Percentiles rank a stretch among this genome's conserved stretches.
phyloP scores from a whole-genome alignment of 2,888 invertebrate species.

The Leucozona laternaria region DNA sequence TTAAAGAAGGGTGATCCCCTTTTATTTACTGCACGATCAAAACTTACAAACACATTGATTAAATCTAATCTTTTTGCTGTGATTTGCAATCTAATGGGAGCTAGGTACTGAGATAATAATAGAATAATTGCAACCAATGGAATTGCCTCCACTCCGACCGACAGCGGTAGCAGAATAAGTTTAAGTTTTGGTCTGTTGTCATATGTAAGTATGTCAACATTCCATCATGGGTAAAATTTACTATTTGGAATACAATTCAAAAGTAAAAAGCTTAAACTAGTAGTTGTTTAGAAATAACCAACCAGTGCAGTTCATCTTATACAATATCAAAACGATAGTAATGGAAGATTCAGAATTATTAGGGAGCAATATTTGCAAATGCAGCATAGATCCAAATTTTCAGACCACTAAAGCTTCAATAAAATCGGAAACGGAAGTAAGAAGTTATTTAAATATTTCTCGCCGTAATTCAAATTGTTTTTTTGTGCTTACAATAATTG shows the following conservation, averaged over 20 bases:
- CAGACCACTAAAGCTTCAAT: not conserved
- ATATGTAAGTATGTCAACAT: constrained; percentile 10
- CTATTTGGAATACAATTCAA: constrained; percentile 18
- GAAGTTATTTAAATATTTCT: not conserved
- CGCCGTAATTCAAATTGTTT: not conserved
- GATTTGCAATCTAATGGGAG: constrained; percentile 39
- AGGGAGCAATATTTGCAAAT: not conserved
- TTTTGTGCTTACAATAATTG: not conserved
- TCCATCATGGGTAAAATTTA: constrained; percentile 21
- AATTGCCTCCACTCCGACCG: not conserved
- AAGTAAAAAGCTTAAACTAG: constrained; percentile 15
- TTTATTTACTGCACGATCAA: constrained; percentile 20
- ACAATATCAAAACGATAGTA: not conserved
- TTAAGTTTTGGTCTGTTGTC: constrained; percentile 12
- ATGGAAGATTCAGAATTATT: not conserved
- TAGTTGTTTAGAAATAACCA: constrained; percentile 35
- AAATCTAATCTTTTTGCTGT: constrained; percentile 50
- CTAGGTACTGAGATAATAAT: constrained; percentile 61
- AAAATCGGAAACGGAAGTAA: constrained; percentile 12
- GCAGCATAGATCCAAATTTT: not conserved
- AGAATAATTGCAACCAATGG: constrained; percentile 65
- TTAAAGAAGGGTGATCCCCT: constrained; percentile 18
- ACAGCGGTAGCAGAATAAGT: not conserved
- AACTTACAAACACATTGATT: constrained; percentile 46
- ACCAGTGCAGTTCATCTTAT: constrained; percentile 19